phyloP scores from a whole-genome alignment of 2,888 invertebrate species.

The Synanthedon andrenaeformis region DNA sequence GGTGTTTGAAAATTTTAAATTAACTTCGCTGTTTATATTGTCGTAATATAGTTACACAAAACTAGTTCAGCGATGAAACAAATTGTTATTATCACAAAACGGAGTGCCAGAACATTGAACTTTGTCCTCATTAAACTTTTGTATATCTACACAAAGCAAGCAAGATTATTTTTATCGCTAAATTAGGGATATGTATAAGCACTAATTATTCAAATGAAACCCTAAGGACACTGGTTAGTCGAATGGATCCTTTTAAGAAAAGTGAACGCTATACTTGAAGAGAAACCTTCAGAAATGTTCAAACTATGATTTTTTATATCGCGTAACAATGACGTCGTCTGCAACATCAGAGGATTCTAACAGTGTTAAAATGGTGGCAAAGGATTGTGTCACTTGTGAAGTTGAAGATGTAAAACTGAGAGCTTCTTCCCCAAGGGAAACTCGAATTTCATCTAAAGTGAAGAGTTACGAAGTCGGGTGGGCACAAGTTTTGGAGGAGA shows the following conservation, averaged over 20 bases:
- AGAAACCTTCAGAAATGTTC: no score
- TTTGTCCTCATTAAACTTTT: constrained; percentile 38
- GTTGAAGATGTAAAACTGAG: constrained; percentile 7
- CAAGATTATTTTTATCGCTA: constrained; percentile 21
- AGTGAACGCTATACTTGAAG: neutral
- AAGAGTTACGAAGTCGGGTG: constrained; percentile 35
- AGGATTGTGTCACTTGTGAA: constrained; percentile 9
- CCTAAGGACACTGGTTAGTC: constrained; percentile 1
- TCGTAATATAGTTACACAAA: neutral
- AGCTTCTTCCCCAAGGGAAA: constrained; percentile 1
- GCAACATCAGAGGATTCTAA: constrained; percentile 15
- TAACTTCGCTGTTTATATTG: neutral
- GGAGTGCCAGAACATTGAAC: constrained; percentile 32
- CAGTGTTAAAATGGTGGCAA: constrained; percentile 20
- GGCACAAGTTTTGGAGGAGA: constrained; percentile 50
- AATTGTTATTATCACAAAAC: neutral
- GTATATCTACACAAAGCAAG: constrained; percentile 20
- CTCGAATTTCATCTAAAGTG: neutral
- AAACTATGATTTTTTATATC: neutral
- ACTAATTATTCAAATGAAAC: constrained; percentile 4
- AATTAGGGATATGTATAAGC: constrained; percentile 4
- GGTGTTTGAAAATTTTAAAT: neutral
- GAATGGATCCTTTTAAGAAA: neutral
- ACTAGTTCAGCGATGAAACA: neutral
- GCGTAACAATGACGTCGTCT: constrained; percentile 25